Evolutionary conservation across 2,797 vertebrate genomes (phyloP).

Genomic region (Champsocephalus gunnari): DNA sequence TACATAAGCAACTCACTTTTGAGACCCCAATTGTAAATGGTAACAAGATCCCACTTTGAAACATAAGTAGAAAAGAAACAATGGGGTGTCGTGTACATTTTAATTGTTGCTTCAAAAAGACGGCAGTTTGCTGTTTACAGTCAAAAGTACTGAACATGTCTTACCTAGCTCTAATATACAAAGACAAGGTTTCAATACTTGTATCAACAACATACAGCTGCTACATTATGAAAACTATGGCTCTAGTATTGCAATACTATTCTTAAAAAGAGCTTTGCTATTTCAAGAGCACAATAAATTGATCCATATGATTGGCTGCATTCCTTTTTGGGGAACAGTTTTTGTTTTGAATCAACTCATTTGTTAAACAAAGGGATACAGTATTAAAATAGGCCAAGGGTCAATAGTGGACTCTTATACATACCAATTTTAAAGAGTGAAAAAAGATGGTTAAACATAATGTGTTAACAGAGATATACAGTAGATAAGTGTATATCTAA

Average conservation of each 20-base stretch:
- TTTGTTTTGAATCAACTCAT: background rate
- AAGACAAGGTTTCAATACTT: background rate
- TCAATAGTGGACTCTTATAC: background rate
- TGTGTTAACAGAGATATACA: background rate
- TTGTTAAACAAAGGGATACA: background rate
- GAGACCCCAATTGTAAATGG: constrained; percentile 36
- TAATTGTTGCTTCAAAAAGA: constrained; percentile 23
- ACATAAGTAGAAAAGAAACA: constrained; percentile 60
- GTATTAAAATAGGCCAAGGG: background rate
- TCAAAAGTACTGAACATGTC: background rate
- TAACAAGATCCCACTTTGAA: constrained; percentile 65
- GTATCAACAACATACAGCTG: background rate
- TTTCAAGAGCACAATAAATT: background rate
- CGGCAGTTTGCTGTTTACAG: background rate
- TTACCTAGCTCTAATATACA: background rate
- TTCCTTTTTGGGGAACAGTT: background rate
- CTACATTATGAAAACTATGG: background rate
- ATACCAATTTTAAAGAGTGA: background rate
- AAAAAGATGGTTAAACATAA: background rate
- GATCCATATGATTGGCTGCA: background rate
- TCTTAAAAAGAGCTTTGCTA: background rate
- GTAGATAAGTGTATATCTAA: background rate
- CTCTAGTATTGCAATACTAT: background rate
- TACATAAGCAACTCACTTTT: constrained; percentile 27
- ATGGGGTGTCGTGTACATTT: constrained; percentile 24